Base-by-base conservation (phyloP, 2,113 vertebrate genomes). In the Alosa alosa region DNA sequence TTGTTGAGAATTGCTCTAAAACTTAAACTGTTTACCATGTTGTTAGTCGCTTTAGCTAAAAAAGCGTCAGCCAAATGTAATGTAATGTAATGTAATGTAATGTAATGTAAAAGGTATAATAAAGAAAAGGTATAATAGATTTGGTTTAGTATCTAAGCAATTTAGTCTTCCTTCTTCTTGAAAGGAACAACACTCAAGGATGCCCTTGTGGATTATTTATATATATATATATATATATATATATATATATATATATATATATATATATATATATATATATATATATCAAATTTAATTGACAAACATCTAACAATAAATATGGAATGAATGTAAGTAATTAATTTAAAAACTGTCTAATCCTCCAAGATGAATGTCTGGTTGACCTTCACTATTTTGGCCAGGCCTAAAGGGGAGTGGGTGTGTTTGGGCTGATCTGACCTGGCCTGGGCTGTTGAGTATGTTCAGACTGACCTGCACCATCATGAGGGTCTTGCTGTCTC, bases 401-500 rank as follows among this genome's bases (percentile, higher is more conserved):
- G 52, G 52, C 9, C 52, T 57, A 57, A 11, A 20, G 22, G 57
- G 57, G 20, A 3, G 8, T 22, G 57, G 57, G 57, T n/a, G 20
- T 22, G 57, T 60, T 52, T 2, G 20, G 20, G n/a, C 3, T 91
- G 83, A 99, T 98, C 97, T 99, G 57, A 18, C 6, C 9, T 50
- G 52, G 15, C n/a, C 64, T 25, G 64, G n/a, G 6, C n/a, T 31
- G n/a, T 68, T 1, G 8, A 6, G n/a, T 25, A 6, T 31, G n/a
- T 9, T 60, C 8, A 68, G 64, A 3, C 72, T 91, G 83, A 99
- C 98, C 97, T 99, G 98, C 83, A 99, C 97, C 95, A 99, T 96
- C 97, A 99, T 98, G 86, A 99, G 96, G 0, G 98, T 99, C 94
- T 99, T 99, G 96, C 97, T 98, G 93, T 99, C 98, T 0, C 98